Evolutionary conservation across 2,888 invertebrate genomes (phyloP), one percentile per base, ranked within the genome.

Genomic region (Eilema griseolum): DNA sequence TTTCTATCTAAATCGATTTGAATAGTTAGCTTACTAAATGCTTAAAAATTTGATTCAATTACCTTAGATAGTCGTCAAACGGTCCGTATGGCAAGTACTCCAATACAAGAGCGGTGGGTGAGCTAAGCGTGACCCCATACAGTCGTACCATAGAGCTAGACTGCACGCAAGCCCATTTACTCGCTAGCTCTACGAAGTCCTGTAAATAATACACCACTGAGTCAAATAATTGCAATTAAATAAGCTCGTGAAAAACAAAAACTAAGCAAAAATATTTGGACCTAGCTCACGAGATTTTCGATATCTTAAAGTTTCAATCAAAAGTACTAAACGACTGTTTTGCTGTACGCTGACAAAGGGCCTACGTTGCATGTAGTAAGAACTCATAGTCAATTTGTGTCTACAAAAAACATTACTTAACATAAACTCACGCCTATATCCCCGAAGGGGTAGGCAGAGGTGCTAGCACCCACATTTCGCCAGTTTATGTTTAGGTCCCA

Each of bases 51-150:
- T 23, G 16, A 23, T 10, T 28, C 28, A 61, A 37, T 82, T 90
- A 93, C 88, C 95, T 94, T 66, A 97, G 94, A 89, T 97, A 98
- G 63, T 94, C 95, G 86, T 98, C 98, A 20, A 99, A 95, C 0
- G 98, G 97, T 61, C 98, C 98, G 56, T 97, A 95, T 11, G 97
- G 96, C 61, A 98, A 95, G 88, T 97, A 97, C 90, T 99, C 98
- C 82, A 98, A 95, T 26, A 98, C 97, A 94, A 98, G 96, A 0
- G 98, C 97, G 37, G 98, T 96, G 5, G 98, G 97, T 72, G 97
- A 97, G 72, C 96, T 96, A 57, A 98, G 93, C 0, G 98, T 97
- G 52, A 98, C 95, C 0, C 98, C 98, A 85, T 97, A 97, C 69
- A 98, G 88, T 75, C 97, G 96, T 0, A 98, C 97, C 84, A 98